Base-by-base conservation (phyloP, 2,113 vertebrate genomes). In the Leptodactylus fuscus region DNA sequence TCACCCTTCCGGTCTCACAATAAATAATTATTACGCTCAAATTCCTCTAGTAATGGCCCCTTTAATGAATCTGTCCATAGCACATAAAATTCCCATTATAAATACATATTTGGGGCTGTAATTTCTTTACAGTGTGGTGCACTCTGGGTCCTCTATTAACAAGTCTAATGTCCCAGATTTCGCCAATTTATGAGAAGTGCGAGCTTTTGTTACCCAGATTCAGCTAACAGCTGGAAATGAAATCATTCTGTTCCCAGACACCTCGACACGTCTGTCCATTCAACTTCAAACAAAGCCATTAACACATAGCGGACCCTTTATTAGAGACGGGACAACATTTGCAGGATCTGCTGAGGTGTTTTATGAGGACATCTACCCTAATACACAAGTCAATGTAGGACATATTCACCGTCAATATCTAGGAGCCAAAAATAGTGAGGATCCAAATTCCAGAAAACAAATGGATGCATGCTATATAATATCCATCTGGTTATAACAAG, bases 71-170 rank as follows among this genome's bases (percentile, higher is more conserved):
- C 48, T 62, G 27, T 60, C 82, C 44, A 55, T 46, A 83, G 51
- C 53, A 74, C 82, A 60, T 83, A 75, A 75, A 83, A 75, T 60
- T 75, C 51, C 70, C 70, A 74, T 83, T 83, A 75, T 44, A 83
- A 83, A 75, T 58, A 75, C 70, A 83, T 58, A 60, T 83, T 60
- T 83, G 69, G 32, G 12, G 22, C 46, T 82, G 48, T 82, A 38
- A 67, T 82, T 51, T 69, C 79, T 67, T 81, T 81, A 29, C 79
- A 81, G 27, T 13, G 18, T 67, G 41, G 24, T 81, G 79, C 60
- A 32, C 27, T 48, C 24, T 22, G 3, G 27, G 27, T 49, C 11
- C 44, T 81, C 44, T 81, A 81, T 18, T 81, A 81, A 81, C 60
- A 81, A 81, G 27, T 69, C 77, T 44, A 69, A 34, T 48, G 60